phyloP scores from a whole-genome alignment of 2,113 vertebrate species.

The Oxygymnocypris stewartii region DNA sequence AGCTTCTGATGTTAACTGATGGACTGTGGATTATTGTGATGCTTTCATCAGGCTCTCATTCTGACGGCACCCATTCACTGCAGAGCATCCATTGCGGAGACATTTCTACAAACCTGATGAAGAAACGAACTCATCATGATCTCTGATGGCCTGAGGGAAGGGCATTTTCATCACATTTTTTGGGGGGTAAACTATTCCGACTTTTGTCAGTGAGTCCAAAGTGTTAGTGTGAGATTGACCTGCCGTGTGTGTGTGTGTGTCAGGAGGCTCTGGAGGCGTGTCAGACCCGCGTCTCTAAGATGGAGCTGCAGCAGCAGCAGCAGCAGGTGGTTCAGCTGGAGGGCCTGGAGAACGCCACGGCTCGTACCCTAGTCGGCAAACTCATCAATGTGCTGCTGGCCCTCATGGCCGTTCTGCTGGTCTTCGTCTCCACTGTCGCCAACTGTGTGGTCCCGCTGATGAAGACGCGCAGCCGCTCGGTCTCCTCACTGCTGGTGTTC shows the following conservation, averaged over 20 bases:
- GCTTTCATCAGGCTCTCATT: too few relatives aligned
- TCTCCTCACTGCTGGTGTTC: slow-evolving; percentile 89
- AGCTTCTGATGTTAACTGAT: too few relatives aligned
- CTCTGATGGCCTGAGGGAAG: too few relatives aligned
- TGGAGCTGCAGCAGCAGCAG: slow-evolving; percentile 99
- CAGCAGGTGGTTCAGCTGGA: slow-evolving; percentile 98
- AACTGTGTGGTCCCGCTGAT: slow-evolving; percentile 96
- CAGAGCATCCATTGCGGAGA: too few relatives aligned
- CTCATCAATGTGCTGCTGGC: slow-evolving; percentile 97
- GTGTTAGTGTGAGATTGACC: not conserved
- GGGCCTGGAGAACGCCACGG: slow-evolving; percentile 93
- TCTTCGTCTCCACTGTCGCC: slow-evolving; percentile 95
- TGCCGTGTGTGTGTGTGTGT: slow-evolving; percentile 1
- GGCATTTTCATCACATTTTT: too few relatives aligned
- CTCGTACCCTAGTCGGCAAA: slow-evolving; percentile 93
- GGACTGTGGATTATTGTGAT: too few relatives aligned
- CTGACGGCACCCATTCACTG: too few relatives aligned
- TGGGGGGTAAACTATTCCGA: too few relatives aligned
- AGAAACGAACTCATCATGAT: too few relatives aligned
- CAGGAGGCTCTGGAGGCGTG: slow-evolving; percentile 96
- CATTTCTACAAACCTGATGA: too few relatives aligned
- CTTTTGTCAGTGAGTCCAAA: too few relatives aligned
- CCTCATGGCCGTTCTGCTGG: slow-evolving; percentile 94
- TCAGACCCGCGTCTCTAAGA: slow-evolving; percentile 97
- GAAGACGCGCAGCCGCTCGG: slow-evolving; percentile 94